Evolutionary conservation across 2,797 vertebrate genomes (phyloP), one percentile per base, ranked within the genome.

Genomic region (Ambastaia sidthimunki): DNA sequence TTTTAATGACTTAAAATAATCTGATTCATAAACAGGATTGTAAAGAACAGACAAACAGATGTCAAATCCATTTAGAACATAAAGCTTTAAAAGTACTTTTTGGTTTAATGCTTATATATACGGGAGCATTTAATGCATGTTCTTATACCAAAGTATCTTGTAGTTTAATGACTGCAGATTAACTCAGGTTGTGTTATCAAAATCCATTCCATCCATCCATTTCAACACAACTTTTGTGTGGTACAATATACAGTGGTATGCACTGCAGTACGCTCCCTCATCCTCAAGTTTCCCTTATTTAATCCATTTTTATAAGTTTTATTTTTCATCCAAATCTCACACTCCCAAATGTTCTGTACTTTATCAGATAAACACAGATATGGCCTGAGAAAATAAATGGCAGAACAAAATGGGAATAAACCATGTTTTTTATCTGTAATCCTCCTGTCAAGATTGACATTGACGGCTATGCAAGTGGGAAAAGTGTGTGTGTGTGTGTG

Each of bases 351-450:
- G 85, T 80, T 81, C 71, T 73, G 67, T 78, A 70, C 80, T 76
- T 82, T 54, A 85, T 87, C 73, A 83, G 83, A 87, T 86, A 86
- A 88, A 87, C 82, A 85, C 69, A 65, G 79, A 77, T 60, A 57
- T 31, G 31, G 84, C 57, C 75, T 88, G 81, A 88, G 84, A 88
- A 86, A 80, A 74, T 80, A 69, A 81, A 84, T 83, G 75, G 82
- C 78, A 34, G 79, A 76, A 59, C 50, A 7, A 62, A 85, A 86
- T 71, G 74, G 88, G 88, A 91, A 89, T 84, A 62, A 59, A 41
- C n/a, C 41, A 55, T 28, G 0, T 0, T 50, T 79, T 84, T 83
- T 85, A 87, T 87, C 86, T 83, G 47, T 0, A 25, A 67, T 76
- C 78, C 78, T 57, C 73, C 80, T 74, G 63, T 71, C 59, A 66